Percentiles rank a stretch among this genome's conserved stretches.
Conservation (phyloP, 1,140 invertebrate genomes). For the honey bee (Apis mellifera) region DNA sequence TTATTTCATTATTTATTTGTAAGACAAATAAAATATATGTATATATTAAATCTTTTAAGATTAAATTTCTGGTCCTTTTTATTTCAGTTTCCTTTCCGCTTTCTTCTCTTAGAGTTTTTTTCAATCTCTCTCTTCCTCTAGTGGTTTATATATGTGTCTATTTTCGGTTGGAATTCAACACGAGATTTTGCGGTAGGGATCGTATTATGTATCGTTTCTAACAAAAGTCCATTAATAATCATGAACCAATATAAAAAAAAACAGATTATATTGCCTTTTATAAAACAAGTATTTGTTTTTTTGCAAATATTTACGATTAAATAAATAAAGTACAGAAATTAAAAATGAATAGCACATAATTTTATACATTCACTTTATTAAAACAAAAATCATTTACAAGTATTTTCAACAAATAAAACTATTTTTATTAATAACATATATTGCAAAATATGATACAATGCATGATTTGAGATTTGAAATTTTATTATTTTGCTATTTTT, state of each 20-base stretch:
- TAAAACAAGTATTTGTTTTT: conserved; percentile 1
- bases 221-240: conserved; percentile 30
- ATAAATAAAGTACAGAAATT: neutral
- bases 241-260: neutral
- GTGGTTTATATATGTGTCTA: conserved; percentile 44
- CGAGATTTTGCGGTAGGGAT: conserved; percentile 31
- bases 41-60: neutral
- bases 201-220: conserved; percentile 14
- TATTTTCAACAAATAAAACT: neutral
- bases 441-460: neutral
- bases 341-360: neutral
- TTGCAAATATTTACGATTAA: conserved; percentile 13
- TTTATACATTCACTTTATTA: conserved; percentile 15
- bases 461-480: neutral
- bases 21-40: neutral
- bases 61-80: neutral
- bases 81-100: conserved; percentile 5
- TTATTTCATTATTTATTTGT: neutral
- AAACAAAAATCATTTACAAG: conserved; percentile 11
- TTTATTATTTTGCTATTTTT: neutral
- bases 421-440: neutral
- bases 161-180: conserved; percentile 58
- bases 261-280: conserved; percentile 1
- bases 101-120: neutral
- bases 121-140: conserved; percentile 4